Percentiles rank a stretch among this genome's conserved stretches.
Conservation (phyloP, 2,113 vertebrate species). For the Malurus cyaneus region DNA sequence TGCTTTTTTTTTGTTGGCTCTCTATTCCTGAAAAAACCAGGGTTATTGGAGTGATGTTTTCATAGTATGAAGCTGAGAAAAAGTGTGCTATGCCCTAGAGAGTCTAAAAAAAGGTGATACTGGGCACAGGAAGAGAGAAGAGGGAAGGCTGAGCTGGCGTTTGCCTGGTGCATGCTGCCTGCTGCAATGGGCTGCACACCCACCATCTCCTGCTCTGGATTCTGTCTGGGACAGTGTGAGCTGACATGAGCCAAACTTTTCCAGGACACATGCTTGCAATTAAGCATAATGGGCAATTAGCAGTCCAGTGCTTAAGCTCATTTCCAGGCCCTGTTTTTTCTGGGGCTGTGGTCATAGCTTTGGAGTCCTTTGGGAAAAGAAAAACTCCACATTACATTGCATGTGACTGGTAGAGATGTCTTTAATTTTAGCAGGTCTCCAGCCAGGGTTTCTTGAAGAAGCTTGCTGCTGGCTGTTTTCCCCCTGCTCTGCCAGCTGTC, state of each 20-base stretch:
- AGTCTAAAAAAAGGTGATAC: neutral
- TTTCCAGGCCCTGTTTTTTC: neutral
- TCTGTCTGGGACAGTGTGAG: neutral
- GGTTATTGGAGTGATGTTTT: neutral
- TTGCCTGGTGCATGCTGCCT: neutral
- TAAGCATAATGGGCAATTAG: constrained; percentile 14
- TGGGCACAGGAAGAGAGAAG: neutral
- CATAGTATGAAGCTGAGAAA: neutral
- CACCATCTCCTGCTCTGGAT: neutral
- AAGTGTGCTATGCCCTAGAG: fast-evolving
- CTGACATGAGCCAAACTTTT: neutral
- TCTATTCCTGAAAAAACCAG: neutral
- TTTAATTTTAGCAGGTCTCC: neutral
- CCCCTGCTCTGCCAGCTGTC: fast-evolving
- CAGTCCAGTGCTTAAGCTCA: neutral
- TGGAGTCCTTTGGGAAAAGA: neutral
- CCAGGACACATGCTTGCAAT: neutral
- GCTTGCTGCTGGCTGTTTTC: neutral
- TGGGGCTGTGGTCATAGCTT: neutral
- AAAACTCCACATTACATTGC: neutral
- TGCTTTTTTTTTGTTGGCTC: neutral
- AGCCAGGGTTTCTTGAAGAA: neutral
- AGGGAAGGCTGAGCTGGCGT: neutral
- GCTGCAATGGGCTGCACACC: neutral
- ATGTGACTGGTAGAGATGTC: neutral